Conservation (phyloP, 2,113 vertebrate genomes). For the Oophaga pumilio region DNA sequence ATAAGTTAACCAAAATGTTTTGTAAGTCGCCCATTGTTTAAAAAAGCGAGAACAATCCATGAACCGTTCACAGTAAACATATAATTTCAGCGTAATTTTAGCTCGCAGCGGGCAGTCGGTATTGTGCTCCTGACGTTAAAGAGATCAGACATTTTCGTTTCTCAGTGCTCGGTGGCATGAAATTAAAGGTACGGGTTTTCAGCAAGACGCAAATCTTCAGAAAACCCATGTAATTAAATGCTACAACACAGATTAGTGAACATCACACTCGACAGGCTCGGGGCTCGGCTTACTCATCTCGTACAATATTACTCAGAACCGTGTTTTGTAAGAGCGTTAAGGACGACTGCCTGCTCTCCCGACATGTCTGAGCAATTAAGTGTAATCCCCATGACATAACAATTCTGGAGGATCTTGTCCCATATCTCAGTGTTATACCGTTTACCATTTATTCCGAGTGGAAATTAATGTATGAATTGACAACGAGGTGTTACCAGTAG, state of each 20-base stretch:
- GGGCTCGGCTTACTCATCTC: background rate
- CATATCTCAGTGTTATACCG: too few relatives aligned
- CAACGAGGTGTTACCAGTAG: too few relatives aligned
- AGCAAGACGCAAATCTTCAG: conserved; percentile 28
- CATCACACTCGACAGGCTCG: background rate
- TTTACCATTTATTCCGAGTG: too few relatives aligned
- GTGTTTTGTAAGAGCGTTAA: too few relatives aligned
- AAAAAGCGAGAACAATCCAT: background rate
- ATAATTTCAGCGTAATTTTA: conserved; percentile 47
- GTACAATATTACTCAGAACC: background rate
- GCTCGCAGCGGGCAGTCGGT: conserved; percentile 23
- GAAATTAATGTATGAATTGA: too few relatives aligned
- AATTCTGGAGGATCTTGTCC: too few relatives aligned
- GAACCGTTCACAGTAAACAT: conserved; percentile 44
- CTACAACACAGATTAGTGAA: background rate
- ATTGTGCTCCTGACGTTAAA: conserved; percentile 35
- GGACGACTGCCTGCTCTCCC: too few relatives aligned
- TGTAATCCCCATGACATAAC: too few relatives aligned
- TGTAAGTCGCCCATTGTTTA: background rate
- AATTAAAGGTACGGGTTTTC: conserved; percentile 38
- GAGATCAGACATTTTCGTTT: conserved; percentile 5
- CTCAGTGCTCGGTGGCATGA: conserved; percentile 15
- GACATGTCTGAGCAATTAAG: too few relatives aligned
- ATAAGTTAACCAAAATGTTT: conserved; percentile 28
- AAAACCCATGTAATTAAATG: conserved; percentile 42